phyloP scores from a whole-genome alignment of 2,888 invertebrate genomes.

The Zaprionus lineosus region DNA sequence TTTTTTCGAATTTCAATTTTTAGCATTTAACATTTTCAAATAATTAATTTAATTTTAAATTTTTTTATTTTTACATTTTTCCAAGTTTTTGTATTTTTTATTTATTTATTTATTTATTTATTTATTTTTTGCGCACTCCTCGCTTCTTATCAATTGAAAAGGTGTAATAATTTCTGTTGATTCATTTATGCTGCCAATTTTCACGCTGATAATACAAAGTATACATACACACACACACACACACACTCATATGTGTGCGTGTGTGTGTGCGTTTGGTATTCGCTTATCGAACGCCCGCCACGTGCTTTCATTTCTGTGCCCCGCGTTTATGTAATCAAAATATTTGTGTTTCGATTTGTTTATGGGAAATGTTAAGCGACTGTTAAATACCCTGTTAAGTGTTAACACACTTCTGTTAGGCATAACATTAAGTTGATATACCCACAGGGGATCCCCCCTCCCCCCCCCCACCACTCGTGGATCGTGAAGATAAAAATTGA shows the following conservation, averaged over 20 bases:
- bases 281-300: slow-evolving; percentile 42
- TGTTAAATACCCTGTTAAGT: slow-evolving; percentile 4
- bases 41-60: too few relatives aligned
- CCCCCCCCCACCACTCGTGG: slow-evolving; percentile 28
- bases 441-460: too few relatives aligned
- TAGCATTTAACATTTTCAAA: too few relatives aligned
- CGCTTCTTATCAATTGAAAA: too few relatives aligned
- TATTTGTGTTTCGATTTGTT: slow-evolving; percentile 22
- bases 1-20: too few relatives aligned
- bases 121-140: slow-evolving; percentile 17
- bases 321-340: not conserved
- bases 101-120: slow-evolving; percentile 30
- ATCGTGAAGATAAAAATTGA: slow-evolving; percentile 9
- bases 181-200: slow-evolving; percentile 50
- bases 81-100: too few relatives aligned
- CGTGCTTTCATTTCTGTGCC: slow-evolving; percentile 39
- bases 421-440: too few relatives aligned
- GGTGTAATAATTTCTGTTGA: slow-evolving; percentile 32
- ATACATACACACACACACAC: too few relatives aligned
- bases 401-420: too few relatives aligned
- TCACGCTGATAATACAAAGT: slow-evolving; percentile 32
- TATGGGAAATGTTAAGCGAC: too few relatives aligned
- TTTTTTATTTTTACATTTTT: too few relatives aligned
- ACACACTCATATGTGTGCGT: slow-evolving; percentile 3
- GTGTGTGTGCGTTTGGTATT: not conserved